Conservation (phyloP, 1,140 invertebrate species). For the Vollenhovia emeryi region DNA sequence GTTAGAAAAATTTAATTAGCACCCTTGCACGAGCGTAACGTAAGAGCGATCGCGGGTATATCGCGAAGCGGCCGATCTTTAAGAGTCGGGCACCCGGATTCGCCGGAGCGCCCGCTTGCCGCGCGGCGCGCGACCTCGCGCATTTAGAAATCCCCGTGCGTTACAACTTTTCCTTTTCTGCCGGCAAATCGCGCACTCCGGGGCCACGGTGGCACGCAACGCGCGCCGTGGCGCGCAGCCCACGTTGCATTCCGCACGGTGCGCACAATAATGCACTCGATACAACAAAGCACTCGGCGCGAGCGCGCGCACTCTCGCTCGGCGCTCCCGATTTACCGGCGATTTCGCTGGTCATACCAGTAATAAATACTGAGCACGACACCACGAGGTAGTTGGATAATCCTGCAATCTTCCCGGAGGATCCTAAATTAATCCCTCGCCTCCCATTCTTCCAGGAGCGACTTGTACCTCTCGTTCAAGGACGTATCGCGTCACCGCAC, state of each 20-base stretch:
- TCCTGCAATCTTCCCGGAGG: background rate
- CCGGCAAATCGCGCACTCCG: conserved; percentile 44
- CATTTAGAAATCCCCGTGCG: conserved; percentile 53
- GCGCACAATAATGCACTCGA: conserved; percentile 19
- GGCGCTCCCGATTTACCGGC: background rate
- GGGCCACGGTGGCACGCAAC: conserved; percentile 49
- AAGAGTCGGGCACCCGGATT: background rate
- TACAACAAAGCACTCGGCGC: conserved; percentile 25
- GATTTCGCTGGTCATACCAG: too few relatives aligned
- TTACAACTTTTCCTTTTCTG: conserved; percentile 45
- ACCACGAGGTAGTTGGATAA: background rate
- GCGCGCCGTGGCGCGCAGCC: conserved; percentile 19
- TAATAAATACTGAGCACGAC: background rate
- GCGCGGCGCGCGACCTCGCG: conserved; percentile 34
- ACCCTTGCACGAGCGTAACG: background rate
- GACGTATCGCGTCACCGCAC: background rate
- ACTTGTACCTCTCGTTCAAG: background rate
- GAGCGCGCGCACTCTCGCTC: conserved; percentile 22
- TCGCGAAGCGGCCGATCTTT: conserved; percentile 17
- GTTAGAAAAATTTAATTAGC: conserved; percentile 47
- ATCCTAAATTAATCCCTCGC: background rate
- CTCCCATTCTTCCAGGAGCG: too few relatives aligned
- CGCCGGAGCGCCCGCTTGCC: conserved; percentile 21
- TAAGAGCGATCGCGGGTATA: too few relatives aligned
- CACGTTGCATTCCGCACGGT: conserved; percentile 5